Conservation (phyloP, 2,797 vertebrate species). For the Geotria australis region DNA sequence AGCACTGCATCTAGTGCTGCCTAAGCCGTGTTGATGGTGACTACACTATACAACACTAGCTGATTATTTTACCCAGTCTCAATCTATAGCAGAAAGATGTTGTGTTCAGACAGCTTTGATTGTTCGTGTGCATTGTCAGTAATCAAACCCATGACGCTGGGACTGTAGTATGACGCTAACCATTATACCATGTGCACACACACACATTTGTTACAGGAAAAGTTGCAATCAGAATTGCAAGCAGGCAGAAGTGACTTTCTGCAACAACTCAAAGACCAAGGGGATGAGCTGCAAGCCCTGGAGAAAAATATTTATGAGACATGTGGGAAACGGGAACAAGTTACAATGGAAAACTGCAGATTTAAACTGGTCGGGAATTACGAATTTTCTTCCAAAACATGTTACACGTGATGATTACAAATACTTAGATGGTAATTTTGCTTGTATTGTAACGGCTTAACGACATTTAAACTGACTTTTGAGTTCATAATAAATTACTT, state of each 20-base stretch:
- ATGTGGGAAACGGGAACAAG: conserved; percentile 7
- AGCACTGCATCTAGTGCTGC: too few relatives aligned
- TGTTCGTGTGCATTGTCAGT: too few relatives aligned
- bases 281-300: conserved; percentile 6
- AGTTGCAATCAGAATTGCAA: conserved; percentile 2
- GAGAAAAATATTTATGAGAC: conserved; percentile 11
- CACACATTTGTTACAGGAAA: conserved; percentile 4
- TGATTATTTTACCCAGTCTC: too few relatives aligned
- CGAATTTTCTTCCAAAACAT: not conserved
- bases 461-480: not conserved
- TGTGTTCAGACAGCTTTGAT: too few relatives aligned
- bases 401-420: not conserved
- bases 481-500: not conserved
- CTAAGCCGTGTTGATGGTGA: too few relatives aligned
- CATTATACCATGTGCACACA: too few relatives aligned
- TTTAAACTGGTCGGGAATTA: conserved; percentile 10
- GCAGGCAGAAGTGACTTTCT: not conserved
- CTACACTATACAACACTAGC: too few relatives aligned
- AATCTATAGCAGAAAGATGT: too few relatives aligned
- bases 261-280: conserved; percentile 2
- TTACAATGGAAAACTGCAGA: conserved; percentile 10
- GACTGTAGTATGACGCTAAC: too few relatives aligned
- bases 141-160: too few relatives aligned
- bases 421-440: not conserved
- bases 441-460: not conserved